These are phyloP conservation scores for Uropsilus gracilis DNA, from an alignment of 2,113 vertebrate genomes.

Conservation along the genomic window DNA sequence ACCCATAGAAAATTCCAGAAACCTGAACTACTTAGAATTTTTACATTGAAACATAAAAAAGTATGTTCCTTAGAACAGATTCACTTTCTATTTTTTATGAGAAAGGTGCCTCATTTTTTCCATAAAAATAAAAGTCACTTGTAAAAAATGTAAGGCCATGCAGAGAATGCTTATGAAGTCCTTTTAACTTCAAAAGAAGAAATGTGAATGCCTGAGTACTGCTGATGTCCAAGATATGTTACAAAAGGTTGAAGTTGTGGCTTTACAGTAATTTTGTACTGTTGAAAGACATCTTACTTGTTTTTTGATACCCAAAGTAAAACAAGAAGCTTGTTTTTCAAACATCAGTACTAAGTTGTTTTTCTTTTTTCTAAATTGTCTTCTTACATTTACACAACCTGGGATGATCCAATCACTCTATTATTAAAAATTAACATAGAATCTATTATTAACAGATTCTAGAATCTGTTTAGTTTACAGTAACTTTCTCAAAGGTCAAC, in stretches of 20 bases:
- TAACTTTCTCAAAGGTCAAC: constrained; percentile 32
- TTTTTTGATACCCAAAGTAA: not conserved
- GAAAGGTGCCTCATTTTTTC: constrained; percentile 12
- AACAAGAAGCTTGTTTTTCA: constrained; percentile 30
- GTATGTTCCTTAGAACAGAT: not conserved
- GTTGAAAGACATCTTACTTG: not conserved
- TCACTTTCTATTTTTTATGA: not conserved
- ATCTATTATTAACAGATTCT: constrained; percentile 13
- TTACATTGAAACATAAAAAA: constrained; percentile 34
- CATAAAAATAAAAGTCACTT: constrained; percentile 26
- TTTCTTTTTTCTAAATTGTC: not conserved
- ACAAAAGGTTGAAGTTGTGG: not conserved
- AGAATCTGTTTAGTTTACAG: constrained; percentile 11
- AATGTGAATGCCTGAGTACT: not conserved
- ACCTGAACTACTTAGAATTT: not conserved
- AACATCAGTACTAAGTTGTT: not conserved
- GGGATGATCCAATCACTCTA: not conserved
- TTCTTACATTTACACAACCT: not conserved
- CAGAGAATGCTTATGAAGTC: not conserved
- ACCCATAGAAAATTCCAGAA: not conserved
- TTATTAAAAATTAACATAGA: constrained; percentile 2
- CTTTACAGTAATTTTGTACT: constrained; percentile 17
- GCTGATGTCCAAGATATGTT: not conserved
- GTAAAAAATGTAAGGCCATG: not conserved
- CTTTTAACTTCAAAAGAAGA: constrained; percentile 21